Conservation (phyloP, 2,113 vertebrate genomes). For the Hirundichthys speculiger region DNA sequence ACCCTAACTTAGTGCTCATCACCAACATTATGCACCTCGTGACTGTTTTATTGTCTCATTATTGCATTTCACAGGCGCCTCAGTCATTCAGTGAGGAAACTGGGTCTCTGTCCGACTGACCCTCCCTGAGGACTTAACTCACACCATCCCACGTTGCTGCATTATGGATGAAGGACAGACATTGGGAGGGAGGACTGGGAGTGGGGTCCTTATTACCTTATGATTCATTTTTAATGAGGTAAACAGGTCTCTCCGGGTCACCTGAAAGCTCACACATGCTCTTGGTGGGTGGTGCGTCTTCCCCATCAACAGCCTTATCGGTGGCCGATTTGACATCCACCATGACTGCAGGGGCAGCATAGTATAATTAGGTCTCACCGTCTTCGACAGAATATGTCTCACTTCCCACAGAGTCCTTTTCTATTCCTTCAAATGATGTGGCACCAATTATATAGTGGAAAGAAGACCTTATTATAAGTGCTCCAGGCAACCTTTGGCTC, state of each 20-base stretch:
- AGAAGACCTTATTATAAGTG: slow-evolving; percentile 64
- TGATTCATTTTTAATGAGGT: slow-evolving; percentile 83
- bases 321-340: slow-evolving; percentile 70
- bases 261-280: slow-evolving; percentile 55
- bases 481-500: slow-evolving; percentile 56
- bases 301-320: slow-evolving; percentile 64
- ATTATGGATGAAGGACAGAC: slow-evolving; percentile 81
- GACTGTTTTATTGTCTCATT: slow-evolving; percentile 59
- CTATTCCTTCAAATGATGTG: slow-evolving; percentile 65
- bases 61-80: slow-evolving; percentile 42
- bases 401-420: slow-evolving; percentile 58
- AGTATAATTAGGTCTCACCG: slow-evolving; percentile 80
- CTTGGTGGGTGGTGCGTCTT: slow-evolving; percentile 58
- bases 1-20: slow-evolving; percentile 33
- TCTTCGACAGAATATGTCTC: slow-evolving; percentile 71
- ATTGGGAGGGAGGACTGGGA: slow-evolving; percentile 38
- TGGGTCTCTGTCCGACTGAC: slow-evolving; percentile 64
- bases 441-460: slow-evolving; percentile 71
- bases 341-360: slow-evolving; percentile 67
- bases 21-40: slow-evolving; percentile 46
- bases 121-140: slow-evolving; percentile 73
- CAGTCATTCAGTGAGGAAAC: slow-evolving; percentile 11
- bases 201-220: slow-evolving; percentile 75
- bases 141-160: slow-evolving; percentile 63
- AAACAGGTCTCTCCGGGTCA: slow-evolving; percentile 82